Percentiles rank a stretch among this genome's conserved stretches.
phyloP scores from a whole-genome alignment of 2,113 vertebrate genomes.

The Nothobranchius furzeri region DNA sequence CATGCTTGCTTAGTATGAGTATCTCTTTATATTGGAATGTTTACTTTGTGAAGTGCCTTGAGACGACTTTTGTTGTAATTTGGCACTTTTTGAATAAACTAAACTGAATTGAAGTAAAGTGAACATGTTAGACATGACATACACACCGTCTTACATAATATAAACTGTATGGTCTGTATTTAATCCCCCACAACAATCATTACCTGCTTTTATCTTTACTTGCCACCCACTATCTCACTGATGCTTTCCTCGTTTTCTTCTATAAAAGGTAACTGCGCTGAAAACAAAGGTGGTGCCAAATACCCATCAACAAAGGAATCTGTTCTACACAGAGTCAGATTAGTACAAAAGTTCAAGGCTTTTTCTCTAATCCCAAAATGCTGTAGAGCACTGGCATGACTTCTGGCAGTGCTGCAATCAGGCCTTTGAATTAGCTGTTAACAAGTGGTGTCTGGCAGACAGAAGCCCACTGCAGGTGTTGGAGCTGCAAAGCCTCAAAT shows the following conservation, averaged over 20 bases:
- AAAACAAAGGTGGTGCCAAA: slow-evolving; percentile 17
- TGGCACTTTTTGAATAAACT: too few relatives aligned
- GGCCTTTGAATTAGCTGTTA: slow-evolving; percentile 27
- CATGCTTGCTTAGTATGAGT: too few relatives aligned
- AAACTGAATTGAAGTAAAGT: too few relatives aligned
- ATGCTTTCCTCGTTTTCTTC: slow-evolving; percentile 27
- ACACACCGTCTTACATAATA: not conserved
- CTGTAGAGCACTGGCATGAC: not conserved
- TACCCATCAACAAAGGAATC: slow-evolving; percentile 39
- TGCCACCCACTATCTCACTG: slow-evolving; percentile 7
- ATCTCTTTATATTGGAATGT: too few relatives aligned
- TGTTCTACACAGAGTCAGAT: slow-evolving; percentile 29
- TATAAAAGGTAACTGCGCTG: slow-evolving; percentile 45
- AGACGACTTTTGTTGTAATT: too few relatives aligned
- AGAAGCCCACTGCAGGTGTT: slow-evolving; percentile 32
- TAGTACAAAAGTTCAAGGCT: slow-evolving; percentile 26
- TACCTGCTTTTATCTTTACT: slow-evolving; percentile 3
- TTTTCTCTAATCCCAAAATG: slow-evolving; percentile 16
- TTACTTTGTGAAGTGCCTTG: too few relatives aligned
- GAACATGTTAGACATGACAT: not conserved
- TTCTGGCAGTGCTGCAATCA: slow-evolving; percentile 2
- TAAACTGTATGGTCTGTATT: not conserved
- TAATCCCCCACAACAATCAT: not conserved
- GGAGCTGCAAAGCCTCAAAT: not conserved
- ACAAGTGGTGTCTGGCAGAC: slow-evolving; percentile 29